Conservation (phyloP, 2,113 vertebrate genomes). For the Alligator mississippiensis region DNA sequence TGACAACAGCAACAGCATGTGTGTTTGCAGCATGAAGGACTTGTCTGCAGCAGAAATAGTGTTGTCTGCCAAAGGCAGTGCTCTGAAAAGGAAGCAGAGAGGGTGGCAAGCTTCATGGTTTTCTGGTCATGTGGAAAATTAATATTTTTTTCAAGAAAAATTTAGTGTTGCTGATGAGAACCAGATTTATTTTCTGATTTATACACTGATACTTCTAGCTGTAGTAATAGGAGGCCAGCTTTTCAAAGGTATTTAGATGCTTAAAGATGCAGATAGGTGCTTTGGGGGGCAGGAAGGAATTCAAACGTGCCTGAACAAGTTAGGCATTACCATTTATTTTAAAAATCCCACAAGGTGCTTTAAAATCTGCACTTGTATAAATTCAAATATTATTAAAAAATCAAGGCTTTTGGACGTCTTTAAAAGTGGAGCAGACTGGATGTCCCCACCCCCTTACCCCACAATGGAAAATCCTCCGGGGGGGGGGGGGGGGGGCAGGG, state of each 20-base stretch:
- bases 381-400: background rate
- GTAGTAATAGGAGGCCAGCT: background rate
- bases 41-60: background rate
- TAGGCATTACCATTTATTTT: background rate
- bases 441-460: background rate
- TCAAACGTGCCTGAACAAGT: background rate
- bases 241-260: background rate
- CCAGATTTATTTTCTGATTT: background rate
- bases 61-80: background rate
- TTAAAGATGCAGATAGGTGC: background rate
- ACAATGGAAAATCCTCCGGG: no score
- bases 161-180: background rate
- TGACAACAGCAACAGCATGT: background rate
- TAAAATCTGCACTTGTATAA: background rate
- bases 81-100: background rate
- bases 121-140: constrained; percentile 10
- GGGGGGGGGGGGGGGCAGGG: no score
- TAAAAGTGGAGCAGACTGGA: background rate
- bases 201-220: background rate
- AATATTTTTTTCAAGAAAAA: background rate
- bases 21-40: background rate
- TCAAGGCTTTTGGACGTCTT: background rate
- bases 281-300: background rate
- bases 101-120: background rate
- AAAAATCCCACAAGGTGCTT: background rate